Evolutionary conservation across 1,140 invertebrate species (phyloP).

Genomic region (Thereuonema tuberculata): DNA sequence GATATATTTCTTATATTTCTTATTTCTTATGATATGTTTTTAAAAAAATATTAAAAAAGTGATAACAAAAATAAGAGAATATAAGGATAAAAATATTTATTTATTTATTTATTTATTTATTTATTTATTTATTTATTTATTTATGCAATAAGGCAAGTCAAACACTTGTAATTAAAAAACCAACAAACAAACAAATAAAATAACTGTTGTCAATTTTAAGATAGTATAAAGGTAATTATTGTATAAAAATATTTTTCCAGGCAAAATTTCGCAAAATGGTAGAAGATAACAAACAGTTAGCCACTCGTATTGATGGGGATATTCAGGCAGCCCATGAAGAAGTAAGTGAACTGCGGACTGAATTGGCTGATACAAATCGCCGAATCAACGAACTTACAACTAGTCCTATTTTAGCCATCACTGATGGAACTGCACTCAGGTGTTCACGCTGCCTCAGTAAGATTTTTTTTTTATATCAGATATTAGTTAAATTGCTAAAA

Average conservation of each 20-base stretch:
- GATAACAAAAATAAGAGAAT: too few species aligned
- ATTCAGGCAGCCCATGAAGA: conserved; percentile 44
- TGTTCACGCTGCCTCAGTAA: conserved; percentile 1
- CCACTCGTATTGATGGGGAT: conserved; percentile 45
- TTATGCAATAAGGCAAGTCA: background rate
- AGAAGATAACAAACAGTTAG: conserved; percentile 50
- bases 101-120: conserved; percentile 12
- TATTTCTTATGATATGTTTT: too few species aligned
- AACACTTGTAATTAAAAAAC: too few species aligned
- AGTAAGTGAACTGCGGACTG: conserved; percentile 38
- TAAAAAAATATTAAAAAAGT: too few species aligned
- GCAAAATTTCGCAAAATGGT: conserved; percentile 54
- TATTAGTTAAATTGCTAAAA: too few species aligned
- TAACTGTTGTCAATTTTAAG: too few species aligned
- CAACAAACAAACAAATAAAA: too few species aligned
- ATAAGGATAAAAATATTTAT: background rate
- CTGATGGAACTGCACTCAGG: conserved; percentile 11
- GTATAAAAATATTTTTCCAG: too few species aligned
- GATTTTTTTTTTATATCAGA: too few species aligned
- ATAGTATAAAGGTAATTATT: too few species aligned
- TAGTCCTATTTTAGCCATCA: conserved; percentile 11
- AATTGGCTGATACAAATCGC: conserved; percentile 39
- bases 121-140: conserved; percentile 4
- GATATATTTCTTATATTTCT: too few species aligned
- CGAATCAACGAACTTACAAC: conserved; percentile 26